Evolutionary conservation across 2,113 vertebrate species (phyloP).

Genomic region (Platysternon megacephalum): DNA sequence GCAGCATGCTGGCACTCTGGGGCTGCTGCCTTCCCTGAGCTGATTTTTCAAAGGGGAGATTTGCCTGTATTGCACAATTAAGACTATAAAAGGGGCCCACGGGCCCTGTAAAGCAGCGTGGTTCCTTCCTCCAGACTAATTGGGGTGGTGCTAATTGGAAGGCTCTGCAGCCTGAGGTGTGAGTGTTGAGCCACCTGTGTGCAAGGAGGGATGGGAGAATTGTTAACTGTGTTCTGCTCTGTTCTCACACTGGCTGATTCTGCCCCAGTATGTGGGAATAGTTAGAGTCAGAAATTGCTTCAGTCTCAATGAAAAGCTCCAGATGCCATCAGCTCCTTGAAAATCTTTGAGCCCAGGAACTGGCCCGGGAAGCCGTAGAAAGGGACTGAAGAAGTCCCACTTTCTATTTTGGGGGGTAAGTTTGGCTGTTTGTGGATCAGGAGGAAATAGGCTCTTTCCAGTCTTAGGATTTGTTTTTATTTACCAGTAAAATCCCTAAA

Average conservation of each 20-base stretch:
- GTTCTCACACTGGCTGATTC: background rate
- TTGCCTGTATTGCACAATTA: background rate
- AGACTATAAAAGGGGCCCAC: background rate
- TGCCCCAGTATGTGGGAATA: background rate
- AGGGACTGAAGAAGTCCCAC: background rate
- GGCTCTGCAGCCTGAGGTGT: background rate
- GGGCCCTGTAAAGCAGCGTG: background rate
- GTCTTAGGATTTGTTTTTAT: rapidly evolving
- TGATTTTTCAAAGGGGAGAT: background rate
- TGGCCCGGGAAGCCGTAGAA: background rate
- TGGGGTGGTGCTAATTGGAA: background rate
- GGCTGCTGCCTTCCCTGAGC: background rate
- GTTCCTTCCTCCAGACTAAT: background rate
- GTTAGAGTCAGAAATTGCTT: background rate
- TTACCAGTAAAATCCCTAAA: background rate
- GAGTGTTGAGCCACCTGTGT: background rate
- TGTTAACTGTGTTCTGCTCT: background rate
- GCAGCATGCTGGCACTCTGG: background rate
- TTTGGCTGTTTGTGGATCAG: background rate
- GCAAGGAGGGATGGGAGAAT: background rate
- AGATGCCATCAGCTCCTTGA: background rate
- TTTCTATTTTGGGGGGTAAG: constrained; percentile 6
- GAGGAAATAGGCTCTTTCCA: background rate
- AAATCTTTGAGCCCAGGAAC: background rate
- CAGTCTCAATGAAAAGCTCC: background rate